Conservation (phyloP, 2,797 vertebrate species). For the Girardinus metallicus region DNA sequence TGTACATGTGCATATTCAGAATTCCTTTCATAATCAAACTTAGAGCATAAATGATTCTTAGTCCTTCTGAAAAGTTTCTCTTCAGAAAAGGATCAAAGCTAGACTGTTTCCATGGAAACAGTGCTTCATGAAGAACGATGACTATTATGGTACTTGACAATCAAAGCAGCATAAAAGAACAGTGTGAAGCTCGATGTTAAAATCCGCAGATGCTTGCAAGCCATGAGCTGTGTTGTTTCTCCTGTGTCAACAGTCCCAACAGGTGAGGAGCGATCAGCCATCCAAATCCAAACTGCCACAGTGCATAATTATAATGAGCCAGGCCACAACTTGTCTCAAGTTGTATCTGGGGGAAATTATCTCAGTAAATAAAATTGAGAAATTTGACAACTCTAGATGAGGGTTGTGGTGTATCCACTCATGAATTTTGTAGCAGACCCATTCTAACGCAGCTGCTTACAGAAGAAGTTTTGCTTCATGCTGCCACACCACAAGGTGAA, state of each 20-base stretch:
- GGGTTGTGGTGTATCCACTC: neutral
- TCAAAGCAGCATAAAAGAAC: conserved; percentile 13
- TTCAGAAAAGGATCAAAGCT: neutral
- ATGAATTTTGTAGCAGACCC: neutral
- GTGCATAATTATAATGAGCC: conserved; percentile 1
- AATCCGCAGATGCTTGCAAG: conserved; percentile 14
- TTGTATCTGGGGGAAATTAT: neutral
- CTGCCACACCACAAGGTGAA: neutral
- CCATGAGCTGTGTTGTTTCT: conserved; percentile 26
- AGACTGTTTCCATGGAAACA: conserved; percentile 35
- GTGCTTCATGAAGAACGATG: conserved; percentile 1
- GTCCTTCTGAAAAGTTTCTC: neutral
- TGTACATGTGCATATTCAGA: neutral
- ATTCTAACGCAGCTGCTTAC: neutral
- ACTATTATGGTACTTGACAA: conserved; percentile 12
- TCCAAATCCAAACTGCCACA: neutral
- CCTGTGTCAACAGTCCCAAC: conserved; percentile 27
- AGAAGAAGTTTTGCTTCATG: neutral
- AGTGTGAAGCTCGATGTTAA: conserved; percentile 5
- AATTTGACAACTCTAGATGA: neutral
- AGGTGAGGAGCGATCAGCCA: conserved; percentile 9
- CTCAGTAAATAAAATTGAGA: neutral
- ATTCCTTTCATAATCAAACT: neutral
- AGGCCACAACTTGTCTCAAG: conserved; percentile 9
- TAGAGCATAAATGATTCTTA: neutral